These are phyloP conservation scores for Crossocerus cetratus DNA, from an alignment of 2,888 invertebrate species.

Conservation along the genomic window DNA sequence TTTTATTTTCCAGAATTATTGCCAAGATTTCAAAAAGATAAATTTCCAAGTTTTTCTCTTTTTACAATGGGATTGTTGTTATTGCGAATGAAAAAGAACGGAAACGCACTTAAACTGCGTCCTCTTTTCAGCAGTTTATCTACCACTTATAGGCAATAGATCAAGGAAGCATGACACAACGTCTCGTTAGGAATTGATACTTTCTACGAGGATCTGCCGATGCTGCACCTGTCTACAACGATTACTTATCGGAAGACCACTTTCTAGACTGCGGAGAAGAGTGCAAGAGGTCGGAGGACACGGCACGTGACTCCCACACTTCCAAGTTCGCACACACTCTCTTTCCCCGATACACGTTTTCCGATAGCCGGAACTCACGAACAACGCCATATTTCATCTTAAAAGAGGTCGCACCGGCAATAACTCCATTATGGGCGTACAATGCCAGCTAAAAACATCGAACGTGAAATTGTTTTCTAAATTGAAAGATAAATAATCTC, in stretches of 20 bases:
- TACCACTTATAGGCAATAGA: background rate
- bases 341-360: background rate
- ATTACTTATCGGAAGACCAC: slow-evolving; percentile 16
- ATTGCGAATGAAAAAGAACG: too few species aligned
- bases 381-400: background rate
- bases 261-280: background rate
- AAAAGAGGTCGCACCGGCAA: too few species aligned
- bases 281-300: slow-evolving; percentile 9
- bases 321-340: background rate
- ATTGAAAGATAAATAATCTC: too few species aligned
- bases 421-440: too few species aligned
- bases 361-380: slow-evolving; percentile 35
- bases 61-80: too few species aligned
- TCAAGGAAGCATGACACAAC: background rate
- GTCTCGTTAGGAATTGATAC: slow-evolving; percentile 12
- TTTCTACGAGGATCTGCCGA: slow-evolving; percentile 11
- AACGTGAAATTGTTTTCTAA: too few species aligned
- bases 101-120: too few species aligned
- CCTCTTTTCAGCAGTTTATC: background rate
- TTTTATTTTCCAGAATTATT: too few species aligned
- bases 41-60: too few species aligned
- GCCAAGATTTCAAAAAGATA: too few species aligned
- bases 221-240: slow-evolving; percentile 15
- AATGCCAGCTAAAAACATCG: too few species aligned
- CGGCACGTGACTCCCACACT: background rate